Base-by-base conservation (phyloP, 2,888 invertebrate species). In the Hirudinaria manillensis region DNA sequence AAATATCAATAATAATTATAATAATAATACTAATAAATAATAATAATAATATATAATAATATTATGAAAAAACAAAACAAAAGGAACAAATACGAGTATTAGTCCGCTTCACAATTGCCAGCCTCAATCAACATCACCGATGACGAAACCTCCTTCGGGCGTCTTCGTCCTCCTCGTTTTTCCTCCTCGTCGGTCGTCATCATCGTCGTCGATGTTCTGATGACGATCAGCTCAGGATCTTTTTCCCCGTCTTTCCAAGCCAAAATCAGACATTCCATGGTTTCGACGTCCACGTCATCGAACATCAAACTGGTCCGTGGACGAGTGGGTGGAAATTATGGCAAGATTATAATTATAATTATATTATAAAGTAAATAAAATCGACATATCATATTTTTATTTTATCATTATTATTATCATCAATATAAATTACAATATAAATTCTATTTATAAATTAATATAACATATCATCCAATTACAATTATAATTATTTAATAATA, bases 281-380 rank as follows among this genome's bases (percentile, higher is more conserved):
- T 72, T n/a, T 27, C 34, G 77, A 77, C 66, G 27, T 78, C 29
- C 74, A 67, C 24, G 70, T 70, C 21, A 51, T 72, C 51, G 70
- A n/a, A 76, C 45, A 36, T 77, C 38, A n/a, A 34, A 36, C 16
- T 78, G 78, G 78, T 70, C 75, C 65, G 68, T 73, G 27, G 65
- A n/a, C 75, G 24, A 75, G 75, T 75, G 66, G 45, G 75, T 51
- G 45, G 24, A 29, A 1, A 45, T 45, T 2, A 45, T 45, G 45
- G 16, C 16, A n/a, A 27, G 7, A 45, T 68, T n/a, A n/a, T n/a
- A n/a, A n/a, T n/a, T n/a, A 4, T 32, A 32, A 34, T 32, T 68
- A 27, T 27, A 32, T 4, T 10, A 68, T 27, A 4, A 32, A 16
- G 19, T 53, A 16, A 19, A 16, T 53, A 19, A 16, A 16, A n/a